Percentiles rank a stretch among this genome's conserved stretches.
phyloP scores from a whole-genome alignment of 1,140 invertebrate species.

The Glossosoma conforme region DNA sequence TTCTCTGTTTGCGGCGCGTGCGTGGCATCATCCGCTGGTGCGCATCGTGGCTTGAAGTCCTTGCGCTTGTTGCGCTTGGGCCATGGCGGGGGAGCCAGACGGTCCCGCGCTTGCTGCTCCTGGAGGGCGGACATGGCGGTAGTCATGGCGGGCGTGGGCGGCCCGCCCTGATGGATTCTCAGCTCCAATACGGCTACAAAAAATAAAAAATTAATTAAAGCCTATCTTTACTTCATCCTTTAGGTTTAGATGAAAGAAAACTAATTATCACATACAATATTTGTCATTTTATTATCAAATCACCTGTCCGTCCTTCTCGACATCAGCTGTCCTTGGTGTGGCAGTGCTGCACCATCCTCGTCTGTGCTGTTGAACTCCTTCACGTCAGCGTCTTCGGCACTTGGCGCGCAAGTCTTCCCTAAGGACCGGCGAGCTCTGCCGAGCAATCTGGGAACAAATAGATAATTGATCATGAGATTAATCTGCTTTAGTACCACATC shows the following conservation, averaged over 20 bases:
- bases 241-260: too few relatives aligned
- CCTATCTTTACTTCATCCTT: too few relatives aligned
- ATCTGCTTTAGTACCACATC: slow-evolving; percentile 18
- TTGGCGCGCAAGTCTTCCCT: not conserved
- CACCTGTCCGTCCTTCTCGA: slow-evolving; percentile 9
- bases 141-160: slow-evolving; percentile 43
- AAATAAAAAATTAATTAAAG: not conserved
- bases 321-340: not conserved
- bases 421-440: slow-evolving; percentile 1
- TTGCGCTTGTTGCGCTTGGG: slow-evolving; percentile 62
- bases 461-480: slow-evolving; percentile 21
- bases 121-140: slow-evolving; percentile 38
- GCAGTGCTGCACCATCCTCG: slow-evolving; percentile 1
- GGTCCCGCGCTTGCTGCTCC: slow-evolving; percentile 40
- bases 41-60: slow-evolving; percentile 62
- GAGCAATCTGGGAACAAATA: slow-evolving; percentile 23
- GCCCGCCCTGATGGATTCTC: slow-evolving; percentile 29
- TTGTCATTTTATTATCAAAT: too few relatives aligned
- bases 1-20: slow-evolving; percentile 42
- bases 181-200: slow-evolving; percentile 6
- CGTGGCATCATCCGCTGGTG: slow-evolving; percentile 52
- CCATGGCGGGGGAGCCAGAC: slow-evolving; percentile 48
- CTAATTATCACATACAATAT: too few relatives aligned
- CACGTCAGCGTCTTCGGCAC: not conserved
- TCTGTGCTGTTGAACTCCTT: not conserved